These are phyloP conservation scores for Apogon hyalosoma DNA, from an alignment of 2,797 vertebrate genomes.

Conservation along the genomic window DNA sequence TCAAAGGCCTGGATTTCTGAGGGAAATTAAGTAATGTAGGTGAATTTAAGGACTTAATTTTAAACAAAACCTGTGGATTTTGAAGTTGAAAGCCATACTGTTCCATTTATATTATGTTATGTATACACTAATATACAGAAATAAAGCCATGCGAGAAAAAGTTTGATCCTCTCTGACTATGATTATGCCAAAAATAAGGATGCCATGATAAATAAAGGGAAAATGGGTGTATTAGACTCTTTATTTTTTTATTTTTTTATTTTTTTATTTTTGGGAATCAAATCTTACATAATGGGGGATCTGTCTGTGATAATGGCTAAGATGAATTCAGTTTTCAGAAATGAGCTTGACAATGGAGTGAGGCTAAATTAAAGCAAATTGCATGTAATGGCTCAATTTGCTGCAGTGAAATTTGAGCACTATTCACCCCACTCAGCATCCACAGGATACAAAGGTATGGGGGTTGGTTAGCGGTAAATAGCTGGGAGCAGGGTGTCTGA, in stretches of 20 bases:
- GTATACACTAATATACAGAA: conserved; percentile 6
- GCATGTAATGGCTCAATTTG: conserved; percentile 62
- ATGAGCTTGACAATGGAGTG: conserved; percentile 32
- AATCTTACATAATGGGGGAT: conserved; percentile 22
- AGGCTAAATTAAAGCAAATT: conserved; percentile 61
- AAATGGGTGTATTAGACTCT: neutral
- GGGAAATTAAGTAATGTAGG: conserved; percentile 58
- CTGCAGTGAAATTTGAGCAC: conserved; percentile 50
- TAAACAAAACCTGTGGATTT: conserved; percentile 43
- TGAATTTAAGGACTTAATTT: conserved; percentile 65
- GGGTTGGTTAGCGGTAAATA: conserved; percentile 31
- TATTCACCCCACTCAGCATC: conserved; percentile 48
- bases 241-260: too few relatives aligned
- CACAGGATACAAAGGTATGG: conserved; percentile 29
- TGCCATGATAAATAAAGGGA: conserved; percentile 2
- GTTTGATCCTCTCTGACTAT: neutral
- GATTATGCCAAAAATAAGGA: neutral
- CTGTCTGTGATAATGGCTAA: conserved; percentile 14
- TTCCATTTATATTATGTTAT: conserved; percentile 1
- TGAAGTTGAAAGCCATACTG: conserved; percentile 24
- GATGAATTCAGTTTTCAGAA: conserved; percentile 22
- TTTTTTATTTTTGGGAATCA: neutral
- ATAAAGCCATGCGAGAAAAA: conserved; percentile 12
- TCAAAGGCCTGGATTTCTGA: conserved; percentile 63
- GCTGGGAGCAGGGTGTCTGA: conserved; percentile 19